phyloP scores from a whole-genome alignment of 2,888 invertebrate species.

The Chrysina gloriosa region DNA sequence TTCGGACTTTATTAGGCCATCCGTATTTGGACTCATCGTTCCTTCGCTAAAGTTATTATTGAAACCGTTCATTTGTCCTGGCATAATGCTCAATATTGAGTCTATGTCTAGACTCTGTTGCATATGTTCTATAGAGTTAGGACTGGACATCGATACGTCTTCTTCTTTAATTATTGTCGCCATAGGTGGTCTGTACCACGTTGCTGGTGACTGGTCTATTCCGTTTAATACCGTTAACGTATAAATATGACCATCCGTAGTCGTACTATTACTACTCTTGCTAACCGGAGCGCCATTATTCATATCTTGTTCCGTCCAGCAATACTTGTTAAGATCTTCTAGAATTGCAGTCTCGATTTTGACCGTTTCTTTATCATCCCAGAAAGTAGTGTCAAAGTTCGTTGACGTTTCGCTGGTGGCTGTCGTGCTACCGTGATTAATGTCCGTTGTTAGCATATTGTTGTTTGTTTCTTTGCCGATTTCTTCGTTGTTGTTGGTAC shows the following conservation, averaged over 20 bases:
- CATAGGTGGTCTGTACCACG: conserved; percentile 70
- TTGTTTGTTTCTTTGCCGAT: conserved; percentile 73
- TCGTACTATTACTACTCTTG: conserved; percentile 62
- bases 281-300: conserved; percentile 66
- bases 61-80: conserved; percentile 72
- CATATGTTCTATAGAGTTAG: conserved; percentile 69
- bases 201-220: conserved; percentile 66
- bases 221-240: conserved; percentile 88
- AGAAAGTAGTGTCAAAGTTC: conserved; percentile 67
- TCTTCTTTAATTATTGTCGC: conserved; percentile 74
- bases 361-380: conserved; percentile 80
- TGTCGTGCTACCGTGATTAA: conserved; percentile 64
- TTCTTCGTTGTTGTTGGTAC: conserved; percentile 65
- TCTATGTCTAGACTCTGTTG: conserved; percentile 80
- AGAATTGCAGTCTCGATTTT: conserved; percentile 80
- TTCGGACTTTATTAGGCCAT: conserved; percentile 77
- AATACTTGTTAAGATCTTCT: conserved; percentile 87
- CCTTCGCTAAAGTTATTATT: conserved; percentile 71
- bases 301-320: conserved; percentile 76
- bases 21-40: conserved; percentile 68
- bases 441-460: conserved; percentile 58
- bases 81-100: conserved; percentile 81
- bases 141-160: conserved; percentile 73
- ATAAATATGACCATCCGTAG: conserved; percentile 86
- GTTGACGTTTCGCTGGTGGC: conserved; percentile 63